A percentile compares a stretch with the other conserved stretches of the same genome.
Evolutionary conservation across 2,888 invertebrate species (phyloP).

Genomic region (Lysandra coridon): DNA sequence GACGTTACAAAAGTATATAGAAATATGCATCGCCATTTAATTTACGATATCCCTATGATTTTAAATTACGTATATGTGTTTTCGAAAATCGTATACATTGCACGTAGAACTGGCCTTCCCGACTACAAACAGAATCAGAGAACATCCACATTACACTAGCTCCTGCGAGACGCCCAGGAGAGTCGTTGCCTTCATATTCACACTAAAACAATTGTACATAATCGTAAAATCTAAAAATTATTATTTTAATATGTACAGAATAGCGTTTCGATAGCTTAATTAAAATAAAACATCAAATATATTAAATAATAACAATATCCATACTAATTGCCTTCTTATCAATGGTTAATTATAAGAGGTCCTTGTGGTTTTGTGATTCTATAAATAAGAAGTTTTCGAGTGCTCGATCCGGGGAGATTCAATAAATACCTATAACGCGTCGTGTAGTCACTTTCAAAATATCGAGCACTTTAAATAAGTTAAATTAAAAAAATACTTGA

Average conservation of each 20-base stretch:
- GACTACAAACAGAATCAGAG: constrained; percentile 62
- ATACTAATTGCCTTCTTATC: constrained; percentile 80
- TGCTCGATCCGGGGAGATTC: constrained; percentile 24
- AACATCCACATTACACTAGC: constrained; percentile 65
- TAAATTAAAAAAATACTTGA: constrained; percentile 33
- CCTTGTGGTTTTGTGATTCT: constrained; percentile 79
- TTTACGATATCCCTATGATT: constrained; percentile 74
- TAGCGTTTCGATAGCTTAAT: constrained; percentile 75
- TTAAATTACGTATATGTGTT: constrained; percentile 80
- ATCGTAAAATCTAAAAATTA: constrained; percentile 74
- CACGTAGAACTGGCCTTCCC: constrained; percentile 79
- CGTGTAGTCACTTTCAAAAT: constrained; percentile 39
- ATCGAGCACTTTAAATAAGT: constrained; percentile 52
- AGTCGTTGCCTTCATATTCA: constrained; percentile 74
- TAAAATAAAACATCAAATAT: constrained; percentile 81
- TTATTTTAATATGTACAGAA: constrained; percentile 75
- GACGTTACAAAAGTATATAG: constrained; percentile 64
- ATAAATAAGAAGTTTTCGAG: constrained; percentile 28
- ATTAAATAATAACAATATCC: constrained; percentile 81
- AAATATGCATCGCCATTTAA: constrained; percentile 67
- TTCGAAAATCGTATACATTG: constrained; percentile 81
- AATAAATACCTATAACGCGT: constrained; percentile 17
- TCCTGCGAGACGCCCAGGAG: constrained; percentile 57
- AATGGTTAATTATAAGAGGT: constrained; percentile 81
- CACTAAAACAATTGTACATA: constrained; percentile 80